Conservation (phyloP, 2,797 vertebrate species). For the Scolopax rusticola region DNA sequence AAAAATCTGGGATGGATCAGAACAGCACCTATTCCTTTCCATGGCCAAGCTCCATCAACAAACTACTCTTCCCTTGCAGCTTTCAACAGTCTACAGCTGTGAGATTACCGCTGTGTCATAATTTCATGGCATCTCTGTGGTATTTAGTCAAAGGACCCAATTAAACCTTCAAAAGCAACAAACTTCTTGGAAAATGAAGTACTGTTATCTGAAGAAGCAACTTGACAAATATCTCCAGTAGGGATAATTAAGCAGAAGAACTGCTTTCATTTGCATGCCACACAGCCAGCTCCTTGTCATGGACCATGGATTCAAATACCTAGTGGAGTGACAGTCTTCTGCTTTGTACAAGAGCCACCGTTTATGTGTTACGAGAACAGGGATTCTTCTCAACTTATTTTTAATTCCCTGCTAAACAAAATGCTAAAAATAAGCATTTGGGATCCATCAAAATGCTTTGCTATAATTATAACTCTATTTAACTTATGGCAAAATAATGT, state of each 20-base stretch:
- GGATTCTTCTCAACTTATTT: background rate
- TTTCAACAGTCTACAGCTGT: background rate
- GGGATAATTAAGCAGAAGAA: background rate
- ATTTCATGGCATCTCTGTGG: background rate
- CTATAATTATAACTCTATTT: background rate
- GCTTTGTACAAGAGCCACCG: background rate
- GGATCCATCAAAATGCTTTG: constrained; percentile 23
- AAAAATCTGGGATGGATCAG: background rate
- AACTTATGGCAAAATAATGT: background rate
- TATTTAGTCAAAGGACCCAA: background rate
- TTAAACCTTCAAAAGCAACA: background rate
- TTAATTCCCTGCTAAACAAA: constrained; percentile 47
- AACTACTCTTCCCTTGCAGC: background rate
- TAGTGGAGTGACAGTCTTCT: background rate
- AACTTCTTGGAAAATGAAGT: background rate
- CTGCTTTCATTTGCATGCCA: background rate
- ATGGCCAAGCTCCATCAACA: background rate
- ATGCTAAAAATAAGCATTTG: constrained; percentile 30
- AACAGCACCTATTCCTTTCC: background rate
- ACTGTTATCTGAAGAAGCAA: background rate
- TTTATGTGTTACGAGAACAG: background rate
- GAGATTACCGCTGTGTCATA: background rate
- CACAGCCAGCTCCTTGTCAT: background rate
- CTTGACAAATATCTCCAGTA: background rate
- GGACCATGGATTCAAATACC: background rate